These are phyloP conservation scores for Cephalophus harveyi DNA, from an alignment of 2,113 vertebrate species.

Conservation along the genomic window DNA sequence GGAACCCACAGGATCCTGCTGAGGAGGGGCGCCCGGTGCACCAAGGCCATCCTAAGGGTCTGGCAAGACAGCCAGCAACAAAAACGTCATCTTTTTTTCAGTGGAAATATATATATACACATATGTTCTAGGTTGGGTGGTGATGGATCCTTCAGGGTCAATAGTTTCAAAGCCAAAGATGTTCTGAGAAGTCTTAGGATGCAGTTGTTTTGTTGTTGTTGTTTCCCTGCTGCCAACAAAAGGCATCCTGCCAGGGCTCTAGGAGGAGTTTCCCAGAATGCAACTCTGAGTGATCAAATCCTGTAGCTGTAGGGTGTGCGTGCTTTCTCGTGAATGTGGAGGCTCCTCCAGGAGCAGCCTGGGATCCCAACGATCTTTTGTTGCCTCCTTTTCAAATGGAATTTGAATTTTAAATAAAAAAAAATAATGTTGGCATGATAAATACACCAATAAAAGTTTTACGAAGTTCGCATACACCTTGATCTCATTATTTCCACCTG, in stretches of 20 bases:
- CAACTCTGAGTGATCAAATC: background rate
- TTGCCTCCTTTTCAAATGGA: slow-evolving; percentile 55
- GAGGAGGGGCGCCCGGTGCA: background rate
- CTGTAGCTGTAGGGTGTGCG: background rate
- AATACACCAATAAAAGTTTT: slow-evolving; percentile 57
- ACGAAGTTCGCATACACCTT: background rate
- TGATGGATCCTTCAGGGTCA: background rate
- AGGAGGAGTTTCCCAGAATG: slow-evolving; percentile 28
- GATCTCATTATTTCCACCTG: background rate
- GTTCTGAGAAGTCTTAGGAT: background rate
- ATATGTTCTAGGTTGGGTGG: background rate
- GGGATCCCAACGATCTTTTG: background rate
- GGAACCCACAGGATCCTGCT: background rate
- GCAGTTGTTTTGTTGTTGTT: background rate
- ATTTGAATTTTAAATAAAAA: slow-evolving; percentile 69
- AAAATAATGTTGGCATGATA: slow-evolving; percentile 44
- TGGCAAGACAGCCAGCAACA: background rate
- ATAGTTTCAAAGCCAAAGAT: background rate
- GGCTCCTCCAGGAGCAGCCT: slow-evolving; percentile 21
- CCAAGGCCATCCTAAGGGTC: background rate
- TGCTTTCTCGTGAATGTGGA: background rate
- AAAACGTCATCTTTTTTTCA: background rate
- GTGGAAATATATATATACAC: background rate
- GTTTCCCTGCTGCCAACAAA: background rate
- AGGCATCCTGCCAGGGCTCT: background rate